phyloP scores from a whole-genome alignment of 2,797 vertebrate genomes.

The Coreius guichenoti region DNA sequence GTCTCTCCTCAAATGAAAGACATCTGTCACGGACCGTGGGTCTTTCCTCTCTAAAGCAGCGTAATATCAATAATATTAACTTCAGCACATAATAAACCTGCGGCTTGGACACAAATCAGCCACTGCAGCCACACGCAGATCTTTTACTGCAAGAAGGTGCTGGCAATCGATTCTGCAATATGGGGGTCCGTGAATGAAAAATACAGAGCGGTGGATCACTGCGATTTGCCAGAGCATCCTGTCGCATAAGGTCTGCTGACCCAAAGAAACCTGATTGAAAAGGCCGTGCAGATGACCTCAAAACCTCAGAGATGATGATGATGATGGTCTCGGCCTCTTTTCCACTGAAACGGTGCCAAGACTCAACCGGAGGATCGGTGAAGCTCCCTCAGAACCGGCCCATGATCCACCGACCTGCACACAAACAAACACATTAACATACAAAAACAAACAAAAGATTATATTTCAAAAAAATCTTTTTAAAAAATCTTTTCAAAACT shows the following conservation, averaged over 20 bases:
- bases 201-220: slow-evolving; percentile 62
- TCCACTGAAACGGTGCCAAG: background rate
- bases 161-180: slow-evolving; percentile 77
- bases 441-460: background rate
- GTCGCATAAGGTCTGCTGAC: slow-evolving; percentile 43
- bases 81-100: slow-evolving; percentile 65
- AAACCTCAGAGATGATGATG: background rate
- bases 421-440: background rate
- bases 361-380: background rate
- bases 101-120: slow-evolving; percentile 60
- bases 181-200: slow-evolving; percentile 77
- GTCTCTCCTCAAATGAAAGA: slow-evolving; percentile 49
- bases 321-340: background rate
- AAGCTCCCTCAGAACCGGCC: background rate
- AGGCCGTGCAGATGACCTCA: background rate
- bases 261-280: background rate
- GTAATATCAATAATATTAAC: slow-evolving; percentile 68
- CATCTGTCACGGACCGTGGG: slow-evolving; percentile 40
- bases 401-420: background rate
- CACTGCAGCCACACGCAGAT: slow-evolving; percentile 45
- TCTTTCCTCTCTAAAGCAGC: slow-evolving; percentile 50
- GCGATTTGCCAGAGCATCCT: slow-evolving; percentile 62
- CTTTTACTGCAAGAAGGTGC: slow-evolving; percentile 67
- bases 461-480: too few species aligned
- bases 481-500: too few species aligned